Evolutionary conservation across 2,113 vertebrate species (phyloP), one percentile per base, ranked within the genome.

Genomic region (Malaclemys terrapin): DNA sequence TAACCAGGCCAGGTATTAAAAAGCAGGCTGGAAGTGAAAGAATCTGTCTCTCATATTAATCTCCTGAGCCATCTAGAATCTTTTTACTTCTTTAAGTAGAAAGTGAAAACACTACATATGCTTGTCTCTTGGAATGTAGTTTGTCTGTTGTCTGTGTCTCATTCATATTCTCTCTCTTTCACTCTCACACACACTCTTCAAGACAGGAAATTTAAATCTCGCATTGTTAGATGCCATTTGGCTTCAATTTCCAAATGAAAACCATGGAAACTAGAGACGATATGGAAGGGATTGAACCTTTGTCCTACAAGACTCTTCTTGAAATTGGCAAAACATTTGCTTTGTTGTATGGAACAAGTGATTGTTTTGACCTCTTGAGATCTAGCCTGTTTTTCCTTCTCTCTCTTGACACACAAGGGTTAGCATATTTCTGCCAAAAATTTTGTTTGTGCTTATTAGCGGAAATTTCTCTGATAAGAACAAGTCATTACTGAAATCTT

Each of bases 401-500:
- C 62, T 49, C 56, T 88, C 56, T 59, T 8, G 16, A 56, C 29
- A 50, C 3, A 42, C 79, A 90, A 31, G 1, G 80, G 76, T 89
- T 14, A 0, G 79, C 84, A 88, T 57, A 3, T 49, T 95, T 89
- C 75, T 93, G 98, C 96, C 95, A 91, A 82, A 75, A 85, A 82
- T 82, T 96, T 72, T 95, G 93, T 95, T 97, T 96, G 92, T 84
- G 94, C 92, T 97, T 94, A 78, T 97, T 94, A 93, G 93, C 25
- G 2, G 93, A 94, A 97, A 20, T 57, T 93, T 42, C 93, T 79
- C 89, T 54, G 96, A 97, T 97, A 98, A 98, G 96, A 54, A 88
- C 29, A 10, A 81, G 9, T 90, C 27, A 1, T 83, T 88, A n/a
- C 75, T 86, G 84, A 91, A 90, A 53, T 87, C 82, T 94, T 45